Conservation (phyloP, 2,113 vertebrate genomes). For the Cygnus buccinator region DNA sequence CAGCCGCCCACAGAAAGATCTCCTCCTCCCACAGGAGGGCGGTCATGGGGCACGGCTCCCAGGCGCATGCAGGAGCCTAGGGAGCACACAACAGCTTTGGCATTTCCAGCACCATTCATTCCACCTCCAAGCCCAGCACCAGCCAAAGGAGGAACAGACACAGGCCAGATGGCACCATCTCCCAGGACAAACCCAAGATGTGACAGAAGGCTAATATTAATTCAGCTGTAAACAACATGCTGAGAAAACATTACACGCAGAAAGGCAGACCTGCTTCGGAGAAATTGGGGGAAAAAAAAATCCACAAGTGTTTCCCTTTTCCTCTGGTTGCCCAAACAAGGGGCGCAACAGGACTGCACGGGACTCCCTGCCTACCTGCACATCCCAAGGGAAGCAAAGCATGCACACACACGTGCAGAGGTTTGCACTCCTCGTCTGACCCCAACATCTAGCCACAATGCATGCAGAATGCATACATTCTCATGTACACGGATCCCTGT, state of each 20-base stretch:
- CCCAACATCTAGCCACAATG: not conserved
- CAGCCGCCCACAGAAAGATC: not conserved
- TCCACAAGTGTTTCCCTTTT: not conserved
- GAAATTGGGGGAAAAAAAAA: not conserved
- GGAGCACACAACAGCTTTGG: not conserved
- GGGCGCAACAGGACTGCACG: not conserved
- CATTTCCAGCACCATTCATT: not conserved
- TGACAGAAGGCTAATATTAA: not conserved
- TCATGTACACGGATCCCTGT: not conserved
- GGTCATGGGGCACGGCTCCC: not conserved
- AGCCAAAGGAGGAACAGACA: not conserved
- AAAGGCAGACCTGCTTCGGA: not conserved
- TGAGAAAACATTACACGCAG: not conserved
- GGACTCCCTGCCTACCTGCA: not conserved
- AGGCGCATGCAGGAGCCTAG: accelerated
- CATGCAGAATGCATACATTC: not conserved
- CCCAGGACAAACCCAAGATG: not conserved
- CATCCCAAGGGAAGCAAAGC: not conserved
- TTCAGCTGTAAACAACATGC: not conserved
- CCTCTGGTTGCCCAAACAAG: not conserved
- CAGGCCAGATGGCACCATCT: not conserved
- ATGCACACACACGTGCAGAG: not conserved
- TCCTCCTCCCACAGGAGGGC: not conserved
- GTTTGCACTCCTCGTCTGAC: not conserved
- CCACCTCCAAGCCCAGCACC: not conserved